Evolutionary conservation across 2,797 vertebrate species (phyloP).

Genomic region (Cyclura pinguis): DNA sequence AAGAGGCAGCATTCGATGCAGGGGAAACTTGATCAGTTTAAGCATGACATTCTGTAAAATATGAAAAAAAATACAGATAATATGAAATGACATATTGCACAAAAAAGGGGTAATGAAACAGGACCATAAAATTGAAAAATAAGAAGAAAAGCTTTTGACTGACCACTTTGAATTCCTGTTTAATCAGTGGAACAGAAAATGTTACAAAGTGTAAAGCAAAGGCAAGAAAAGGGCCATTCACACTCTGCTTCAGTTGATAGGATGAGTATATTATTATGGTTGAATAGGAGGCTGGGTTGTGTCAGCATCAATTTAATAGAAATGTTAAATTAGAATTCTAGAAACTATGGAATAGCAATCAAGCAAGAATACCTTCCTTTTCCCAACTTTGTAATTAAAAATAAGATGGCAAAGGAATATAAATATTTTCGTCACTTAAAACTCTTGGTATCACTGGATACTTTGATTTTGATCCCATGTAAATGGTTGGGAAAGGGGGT

Average conservation of each 20-base stretch:
- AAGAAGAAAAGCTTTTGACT: conserved; percentile 45
- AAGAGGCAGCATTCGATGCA: conserved; percentile 45
- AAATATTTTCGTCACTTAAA: neutral
- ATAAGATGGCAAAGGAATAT: conserved; percentile 11
- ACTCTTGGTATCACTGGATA: neutral
- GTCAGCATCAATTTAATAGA: conserved; percentile 20
- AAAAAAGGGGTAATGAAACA: conserved; percentile 61
- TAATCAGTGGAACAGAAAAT: conserved; percentile 54
- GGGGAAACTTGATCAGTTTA: conserved; percentile 57
- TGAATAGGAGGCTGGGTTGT: conserved; percentile 30
- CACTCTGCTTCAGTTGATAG: conserved; percentile 23
- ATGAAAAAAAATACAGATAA: conserved; percentile 70
- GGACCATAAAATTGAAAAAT: conserved; percentile 58
- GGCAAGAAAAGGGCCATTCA: conserved; percentile 2
- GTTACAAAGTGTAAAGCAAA: conserved; percentile 33
- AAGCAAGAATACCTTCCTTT: neutral
- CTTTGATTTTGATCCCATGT: neutral
- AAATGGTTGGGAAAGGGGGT: neutral
- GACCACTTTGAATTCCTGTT: conserved; percentile 52
- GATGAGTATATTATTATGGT: conserved; percentile 44
- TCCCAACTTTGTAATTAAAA: neutral
- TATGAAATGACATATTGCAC: conserved; percentile 70
- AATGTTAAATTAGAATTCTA: conserved; percentile 27
- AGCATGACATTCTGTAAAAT: conserved; percentile 66
- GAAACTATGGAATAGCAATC: neutral